These are phyloP conservation scores for Campaea margaritaria DNA, from an alignment of 2,888 invertebrate genomes.

Conservation along the genomic window DNA sequence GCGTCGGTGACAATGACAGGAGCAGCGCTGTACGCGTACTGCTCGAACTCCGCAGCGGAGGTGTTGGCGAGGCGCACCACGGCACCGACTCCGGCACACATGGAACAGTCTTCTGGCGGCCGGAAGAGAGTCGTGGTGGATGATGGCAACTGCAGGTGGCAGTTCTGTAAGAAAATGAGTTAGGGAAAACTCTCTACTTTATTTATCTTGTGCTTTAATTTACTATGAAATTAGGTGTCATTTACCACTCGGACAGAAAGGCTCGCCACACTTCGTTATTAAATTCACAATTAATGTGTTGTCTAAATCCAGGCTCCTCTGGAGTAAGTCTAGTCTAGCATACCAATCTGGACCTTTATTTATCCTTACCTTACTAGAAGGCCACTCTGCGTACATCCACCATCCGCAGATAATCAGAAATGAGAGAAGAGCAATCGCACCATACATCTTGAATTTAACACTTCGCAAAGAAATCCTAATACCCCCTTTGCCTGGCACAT, in stretches of 20 bases:
- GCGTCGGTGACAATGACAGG: constrained; percentile 96
- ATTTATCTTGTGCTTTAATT: too few relatives aligned
- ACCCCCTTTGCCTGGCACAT: constrained; percentile 42
- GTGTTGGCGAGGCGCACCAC: constrained; percentile 89
- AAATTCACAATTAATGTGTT: too few relatives aligned
- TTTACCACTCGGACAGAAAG: too few relatives aligned
- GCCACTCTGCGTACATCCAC: constrained; percentile 54
- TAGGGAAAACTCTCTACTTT: too few relatives aligned
- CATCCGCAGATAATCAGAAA: constrained; percentile 41
- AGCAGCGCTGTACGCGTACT: constrained; percentile 90
- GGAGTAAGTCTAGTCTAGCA: too few relatives aligned
- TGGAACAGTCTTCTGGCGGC: constrained; percentile 91
- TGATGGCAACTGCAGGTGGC: constrained; percentile 64
- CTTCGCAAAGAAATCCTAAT: neutral
- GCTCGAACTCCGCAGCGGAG: constrained; percentile 89
- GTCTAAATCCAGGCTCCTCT: too few relatives aligned
- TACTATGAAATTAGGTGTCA: too few relatives aligned
- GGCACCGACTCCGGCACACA: constrained; percentile 88
- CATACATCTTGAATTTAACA: constrained; percentile 28
- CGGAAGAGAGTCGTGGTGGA: constrained; percentile 85
- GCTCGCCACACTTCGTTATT: too few relatives aligned
- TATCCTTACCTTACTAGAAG: constrained; percentile 53
- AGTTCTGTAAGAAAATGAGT: constrained; percentile 51
- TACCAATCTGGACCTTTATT: too few relatives aligned
- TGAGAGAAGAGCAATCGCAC: constrained; percentile 30